Evolutionary conservation across 2,797 vertebrate species (phyloP), one percentile per base, ranked within the genome.

Genomic region (Cyprinella venusta): DNA sequence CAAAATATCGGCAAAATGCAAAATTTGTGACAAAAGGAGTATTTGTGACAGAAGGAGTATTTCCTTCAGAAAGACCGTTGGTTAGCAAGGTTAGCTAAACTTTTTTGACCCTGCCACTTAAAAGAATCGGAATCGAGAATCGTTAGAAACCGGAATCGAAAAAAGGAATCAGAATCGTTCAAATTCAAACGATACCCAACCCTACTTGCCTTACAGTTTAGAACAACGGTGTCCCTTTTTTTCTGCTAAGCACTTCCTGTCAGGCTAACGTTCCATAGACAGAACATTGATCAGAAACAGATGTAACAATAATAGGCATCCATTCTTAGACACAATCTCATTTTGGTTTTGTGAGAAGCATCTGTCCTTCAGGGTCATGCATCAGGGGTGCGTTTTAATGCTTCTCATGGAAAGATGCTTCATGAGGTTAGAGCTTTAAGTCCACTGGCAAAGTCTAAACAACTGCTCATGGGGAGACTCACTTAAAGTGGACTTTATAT

Each of bases 241-340:
- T 84, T 89, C 80, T 89, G 77, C 56, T 68, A 89, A 86, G 87
- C 8, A 52, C 69, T 85, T 89, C 42, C 86, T 81, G 72, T 83
- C 65, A 36, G 40, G 76, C 81, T 84, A 74, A 78, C 24, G 59
- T 78, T 67, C 69, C 70, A 82, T 80, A 72, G 80, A 86, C 80
- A 87, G 74, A 86, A 77, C 76, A 68, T 69, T 89, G 89, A 93
- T 88, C 84, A 76, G 83, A 90, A 91, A 90, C 91, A 92, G 91
- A 91, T 90, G 86, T 84, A 86, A 79, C 68, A 40, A 38, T 63
- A 59, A 82, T 13, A 81, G 82, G 82, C 63, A 45, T 72, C 56
- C 61, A 63, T 69, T 71, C 59, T 79, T 75, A 24, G 33, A 50
- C 69, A 81, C 78, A 78, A 69, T 75, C 54, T 81, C 74, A 79